Percentiles rank a stretch among this genome's conserved stretches.
phyloP scores from a whole-genome alignment of 1,140 invertebrate species.

The Samia ricini region DNA sequence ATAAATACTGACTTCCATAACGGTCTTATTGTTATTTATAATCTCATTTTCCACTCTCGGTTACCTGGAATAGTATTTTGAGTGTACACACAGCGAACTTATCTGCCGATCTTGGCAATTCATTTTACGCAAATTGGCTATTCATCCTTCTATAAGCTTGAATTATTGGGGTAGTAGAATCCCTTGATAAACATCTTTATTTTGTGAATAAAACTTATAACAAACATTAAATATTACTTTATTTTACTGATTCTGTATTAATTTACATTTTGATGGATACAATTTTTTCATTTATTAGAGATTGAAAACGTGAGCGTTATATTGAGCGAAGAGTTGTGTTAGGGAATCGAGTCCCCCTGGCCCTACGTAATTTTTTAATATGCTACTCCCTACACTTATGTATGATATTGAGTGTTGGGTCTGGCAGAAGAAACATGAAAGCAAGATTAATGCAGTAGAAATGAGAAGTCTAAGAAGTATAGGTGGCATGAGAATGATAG shows the following conservation, averaged over 20 bases:
- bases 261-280: not conserved
- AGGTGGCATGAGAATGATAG: no score
- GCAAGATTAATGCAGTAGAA: no score
- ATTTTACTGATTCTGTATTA: not conserved
- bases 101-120: slow-evolving; percentile 56
- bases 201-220: not conserved
- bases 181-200: slow-evolving; percentile 46
- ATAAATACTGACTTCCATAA: not conserved
- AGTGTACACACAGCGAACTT: slow-evolving; percentile 26
- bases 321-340: no score
- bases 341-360: no score
- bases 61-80: not conserved
- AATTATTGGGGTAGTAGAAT: slow-evolving; percentile 42
- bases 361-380: no score
- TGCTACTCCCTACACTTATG: no score
- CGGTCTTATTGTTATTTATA: slow-evolving; percentile 8
- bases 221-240: slow-evolving; percentile 1
- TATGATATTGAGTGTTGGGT: no score
- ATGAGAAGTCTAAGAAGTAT: no score
- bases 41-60: not conserved
- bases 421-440: no score
- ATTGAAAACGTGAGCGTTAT: no score
- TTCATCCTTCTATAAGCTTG: slow-evolving; percentile 58
- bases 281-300: no score
- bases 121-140: slow-evolving; percentile 59